phyloP scores from a whole-genome alignment of 2,113 vertebrate species.

The Ascaphus truei region DNA sequence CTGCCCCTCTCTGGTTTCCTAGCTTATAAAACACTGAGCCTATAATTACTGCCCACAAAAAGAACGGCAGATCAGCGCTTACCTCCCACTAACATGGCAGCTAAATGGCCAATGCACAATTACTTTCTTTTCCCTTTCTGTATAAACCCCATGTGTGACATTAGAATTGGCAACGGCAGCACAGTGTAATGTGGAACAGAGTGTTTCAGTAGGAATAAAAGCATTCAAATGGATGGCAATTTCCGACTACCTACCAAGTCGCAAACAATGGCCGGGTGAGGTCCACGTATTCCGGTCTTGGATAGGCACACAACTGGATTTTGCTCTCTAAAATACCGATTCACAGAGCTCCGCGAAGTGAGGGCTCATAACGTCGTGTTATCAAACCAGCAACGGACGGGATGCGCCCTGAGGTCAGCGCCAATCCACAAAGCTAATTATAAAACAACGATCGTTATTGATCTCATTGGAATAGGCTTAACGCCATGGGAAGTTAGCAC shows the following conservation, averaged over 20 bases:
- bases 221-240: background rate
- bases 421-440: too few relatives aligned
- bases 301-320: background rate
- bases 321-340: background rate
- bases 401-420: too few relatives aligned
- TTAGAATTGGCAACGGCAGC: slow-evolving; percentile 15
- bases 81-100: slow-evolving; percentile 26
- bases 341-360: background rate
- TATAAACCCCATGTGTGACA: slow-evolving; percentile 24
- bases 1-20: slow-evolving; percentile 31
- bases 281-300: background rate
- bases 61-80: slow-evolving; percentile 13
- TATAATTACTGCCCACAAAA: slow-evolving; percentile 39
- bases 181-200: slow-evolving; percentile 16
- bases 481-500: too few relatives aligned
- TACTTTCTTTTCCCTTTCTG: slow-evolving; percentile 21
- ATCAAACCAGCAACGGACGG: too few relatives aligned
- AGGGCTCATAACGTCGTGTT: background rate
- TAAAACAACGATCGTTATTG: too few relatives aligned
- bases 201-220: background rate
- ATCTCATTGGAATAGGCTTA: too few relatives aligned
- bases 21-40: slow-evolving; percentile 37
- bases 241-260: background rate
- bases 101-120: slow-evolving; percentile 32
- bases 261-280: background rate